Evolutionary conservation across 2,113 vertebrate species (phyloP).

Genomic region (Plotosus lineatus): DNA sequence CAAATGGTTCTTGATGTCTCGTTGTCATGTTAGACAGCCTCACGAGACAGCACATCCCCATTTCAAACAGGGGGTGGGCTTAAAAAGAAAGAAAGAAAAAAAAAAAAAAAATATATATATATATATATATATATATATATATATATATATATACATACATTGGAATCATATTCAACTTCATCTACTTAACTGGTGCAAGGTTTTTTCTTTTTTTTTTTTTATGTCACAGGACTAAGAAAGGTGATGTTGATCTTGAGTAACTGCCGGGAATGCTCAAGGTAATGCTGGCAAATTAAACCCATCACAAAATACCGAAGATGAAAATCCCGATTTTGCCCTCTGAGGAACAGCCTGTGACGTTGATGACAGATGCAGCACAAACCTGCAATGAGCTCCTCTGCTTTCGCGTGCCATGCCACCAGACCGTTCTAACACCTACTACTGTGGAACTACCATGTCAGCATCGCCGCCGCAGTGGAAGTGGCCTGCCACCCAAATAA

Average conservation of each 20-base stretch:
- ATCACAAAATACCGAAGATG: neutral
- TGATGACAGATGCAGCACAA: neutral
- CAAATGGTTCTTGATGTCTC: no score
- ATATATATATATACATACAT: no score
- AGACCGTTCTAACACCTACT: neutral
- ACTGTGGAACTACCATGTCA: neutral
- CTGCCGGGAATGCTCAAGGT: no score
- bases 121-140: no score
- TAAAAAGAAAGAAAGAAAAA: neutral
- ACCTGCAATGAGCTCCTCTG: neutral
- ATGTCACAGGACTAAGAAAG: neutral
- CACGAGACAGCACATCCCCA: no score
- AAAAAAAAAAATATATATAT: no score
- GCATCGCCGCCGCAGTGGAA: neutral
- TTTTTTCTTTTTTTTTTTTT: neutral
- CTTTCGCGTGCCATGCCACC: neutral
- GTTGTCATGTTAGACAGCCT: no score
- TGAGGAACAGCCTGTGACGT: neutral
- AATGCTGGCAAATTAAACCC: neutral
- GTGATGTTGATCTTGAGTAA: neutral
- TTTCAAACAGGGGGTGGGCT: neutral
- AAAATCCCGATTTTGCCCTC: neutral
- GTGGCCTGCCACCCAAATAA: neutral
- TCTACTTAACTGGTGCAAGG: neutral
- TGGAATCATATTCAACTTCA: neutral